These are phyloP conservation scores for Pangasianodon gigas DNA, from an alignment of 2,113 vertebrate species.

Conservation along the genomic window DNA sequence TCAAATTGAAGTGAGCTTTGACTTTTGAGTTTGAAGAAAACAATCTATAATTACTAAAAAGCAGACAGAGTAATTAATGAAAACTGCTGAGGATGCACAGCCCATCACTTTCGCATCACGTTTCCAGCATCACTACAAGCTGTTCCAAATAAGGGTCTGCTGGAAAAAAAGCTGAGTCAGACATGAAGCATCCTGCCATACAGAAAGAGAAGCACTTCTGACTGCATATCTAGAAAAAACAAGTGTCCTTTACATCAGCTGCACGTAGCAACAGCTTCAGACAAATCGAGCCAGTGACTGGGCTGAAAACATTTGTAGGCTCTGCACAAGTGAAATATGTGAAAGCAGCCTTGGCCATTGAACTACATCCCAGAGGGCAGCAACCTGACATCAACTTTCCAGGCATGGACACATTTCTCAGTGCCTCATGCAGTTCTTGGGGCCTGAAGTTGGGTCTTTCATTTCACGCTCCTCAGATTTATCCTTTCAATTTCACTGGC, in stretches of 20 bases:
- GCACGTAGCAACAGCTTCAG: conserved; percentile 19
- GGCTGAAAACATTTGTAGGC: conserved; percentile 21
- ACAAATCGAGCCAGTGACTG: conserved; percentile 51
- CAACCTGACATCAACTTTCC: conserved; percentile 30
- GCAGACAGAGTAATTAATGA: neutral
- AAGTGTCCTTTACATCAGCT: conserved; percentile 32
- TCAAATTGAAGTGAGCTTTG: neutral
- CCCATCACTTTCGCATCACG: neutral
- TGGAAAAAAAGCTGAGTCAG: neutral
- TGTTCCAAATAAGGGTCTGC: neutral
- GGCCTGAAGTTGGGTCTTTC: conserved; percentile 38
- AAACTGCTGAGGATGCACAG: conserved; percentile 26
- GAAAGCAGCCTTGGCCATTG: conserved; percentile 2
- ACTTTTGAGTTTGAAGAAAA: neutral
- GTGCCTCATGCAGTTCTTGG: conserved; percentile 8
- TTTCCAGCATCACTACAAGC: neutral
- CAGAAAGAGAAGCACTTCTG: conserved; percentile 40
- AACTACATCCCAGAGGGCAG: conserved; percentile 33
- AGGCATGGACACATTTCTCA: neutral
- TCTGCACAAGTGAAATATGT: neutral
- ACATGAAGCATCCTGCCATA: neutral
- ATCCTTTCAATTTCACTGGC: conserved; percentile 56
- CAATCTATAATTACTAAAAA: neutral
- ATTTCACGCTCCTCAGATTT: conserved; percentile 57
- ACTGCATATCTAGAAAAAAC: conserved; percentile 58